Evolutionary conservation across 2,797 vertebrate genomes (phyloP).

Genomic region (Balearica regulorum): DNA sequence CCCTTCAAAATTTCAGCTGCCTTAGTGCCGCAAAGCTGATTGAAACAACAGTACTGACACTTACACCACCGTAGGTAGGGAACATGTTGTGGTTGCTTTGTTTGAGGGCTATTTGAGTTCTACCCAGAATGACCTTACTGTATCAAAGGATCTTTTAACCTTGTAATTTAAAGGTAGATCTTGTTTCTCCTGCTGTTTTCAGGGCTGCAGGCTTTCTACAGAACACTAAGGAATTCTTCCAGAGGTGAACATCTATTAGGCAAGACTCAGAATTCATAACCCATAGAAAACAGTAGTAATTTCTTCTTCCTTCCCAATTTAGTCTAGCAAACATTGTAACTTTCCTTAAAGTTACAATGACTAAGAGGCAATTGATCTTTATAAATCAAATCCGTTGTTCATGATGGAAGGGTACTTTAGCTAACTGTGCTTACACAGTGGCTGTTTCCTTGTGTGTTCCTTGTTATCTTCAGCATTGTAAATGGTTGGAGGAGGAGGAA

Average conservation of each 20-base stretch:
- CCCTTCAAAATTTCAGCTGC: not conserved
- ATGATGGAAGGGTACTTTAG: not conserved
- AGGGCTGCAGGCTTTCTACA: not conserved
- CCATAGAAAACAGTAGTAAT: not conserved
- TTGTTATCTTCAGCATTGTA: not conserved
- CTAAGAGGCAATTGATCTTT: not conserved
- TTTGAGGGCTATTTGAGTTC: not conserved
- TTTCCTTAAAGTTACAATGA: not conserved
- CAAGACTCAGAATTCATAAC: not conserved
- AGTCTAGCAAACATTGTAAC: not conserved
- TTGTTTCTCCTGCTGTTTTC: not conserved
- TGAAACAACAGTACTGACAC: not conserved
- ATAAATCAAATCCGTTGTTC: not conserved
- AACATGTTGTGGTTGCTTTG: not conserved
- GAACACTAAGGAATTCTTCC: not conserved
- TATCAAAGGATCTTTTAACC: not conserved
- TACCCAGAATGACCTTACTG: not conserved
- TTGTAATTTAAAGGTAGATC: not conserved
- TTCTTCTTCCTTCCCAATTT: not conserved
- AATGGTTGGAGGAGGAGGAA: constrained; percentile 8
- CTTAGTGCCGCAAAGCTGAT: not conserved
- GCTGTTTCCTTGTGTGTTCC: not conserved
- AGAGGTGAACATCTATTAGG: not conserved
- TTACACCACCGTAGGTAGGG: not conserved
- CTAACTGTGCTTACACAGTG: not conserved